Percentiles rank a stretch among this genome's conserved stretches.
Evolutionary conservation across 2,888 invertebrate species (phyloP).

Genomic region (Myopa tessellatipennis): DNA sequence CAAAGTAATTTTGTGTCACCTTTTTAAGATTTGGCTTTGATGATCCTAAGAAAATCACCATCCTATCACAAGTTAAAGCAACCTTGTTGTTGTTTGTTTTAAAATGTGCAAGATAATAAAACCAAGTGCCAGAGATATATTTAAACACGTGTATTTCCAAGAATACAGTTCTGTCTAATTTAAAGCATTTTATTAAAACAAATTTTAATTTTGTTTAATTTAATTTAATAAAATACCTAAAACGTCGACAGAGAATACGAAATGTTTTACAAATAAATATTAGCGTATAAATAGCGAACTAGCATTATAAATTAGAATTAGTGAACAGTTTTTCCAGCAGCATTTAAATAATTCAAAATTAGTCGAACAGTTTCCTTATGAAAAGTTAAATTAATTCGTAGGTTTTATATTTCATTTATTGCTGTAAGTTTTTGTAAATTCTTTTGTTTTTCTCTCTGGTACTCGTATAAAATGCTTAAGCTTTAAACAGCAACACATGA

Average conservation of each 20-base stretch:
- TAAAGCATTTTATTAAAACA: not conserved
- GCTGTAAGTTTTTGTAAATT: not conserved
- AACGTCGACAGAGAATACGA: no score
- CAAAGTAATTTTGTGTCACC: conserved; percentile 7
- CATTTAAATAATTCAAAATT: no score
- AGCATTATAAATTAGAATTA: not conserved
- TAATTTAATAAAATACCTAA: not conserved
- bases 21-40: conserved; percentile 23
- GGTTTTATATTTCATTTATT: not conserved
- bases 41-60: conserved; percentile 27
- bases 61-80: conserved; percentile 12
- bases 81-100: not conserved
- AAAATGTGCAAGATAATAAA: no score
- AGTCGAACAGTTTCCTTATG: no score
- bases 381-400: no score
- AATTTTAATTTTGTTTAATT: not conserved
- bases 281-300: not conserved
- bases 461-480: conserved; percentile 30
- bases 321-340: no score
- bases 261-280: no score
- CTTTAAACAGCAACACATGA: conserved; percentile 25
- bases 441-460: conserved; percentile 20
- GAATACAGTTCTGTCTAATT: not conserved
- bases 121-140: no score
- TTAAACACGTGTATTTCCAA: no score